Percentiles rank a stretch among this genome's conserved stretches.
These are phyloP conservation scores for Aphelocoma californica DNA, from an alignment of 2,797 vertebrate species.

Conservation along the genomic window DNA sequence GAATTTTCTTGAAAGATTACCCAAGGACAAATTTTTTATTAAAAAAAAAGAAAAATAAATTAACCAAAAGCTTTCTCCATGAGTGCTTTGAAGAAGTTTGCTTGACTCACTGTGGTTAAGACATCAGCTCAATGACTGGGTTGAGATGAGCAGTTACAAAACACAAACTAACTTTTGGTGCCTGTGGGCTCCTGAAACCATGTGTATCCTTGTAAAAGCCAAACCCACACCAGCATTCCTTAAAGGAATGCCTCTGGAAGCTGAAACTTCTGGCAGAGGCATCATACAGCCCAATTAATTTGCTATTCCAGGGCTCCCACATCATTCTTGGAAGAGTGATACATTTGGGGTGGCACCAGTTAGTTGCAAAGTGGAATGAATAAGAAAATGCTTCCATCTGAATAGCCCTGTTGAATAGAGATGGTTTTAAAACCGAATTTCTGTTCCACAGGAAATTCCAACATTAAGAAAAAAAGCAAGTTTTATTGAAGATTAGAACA, in stretches of 20 bases:
- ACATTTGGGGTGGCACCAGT: constrained; percentile 47
- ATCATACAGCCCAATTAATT: constrained; percentile 54
- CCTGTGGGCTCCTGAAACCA: constrained; percentile 63
- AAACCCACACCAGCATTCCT: constrained; percentile 58
- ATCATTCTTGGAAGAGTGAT: constrained; percentile 61
- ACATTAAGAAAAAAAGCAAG: neutral
- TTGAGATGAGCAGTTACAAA: constrained; percentile 62
- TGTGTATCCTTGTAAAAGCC: constrained; percentile 52
- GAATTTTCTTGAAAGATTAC: constrained; percentile 7
- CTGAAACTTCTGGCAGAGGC: constrained; percentile 53
- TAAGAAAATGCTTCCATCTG: constrained; percentile 56
- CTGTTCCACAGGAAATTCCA: constrained; percentile 54
- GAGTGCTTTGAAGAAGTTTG: constrained; percentile 48
- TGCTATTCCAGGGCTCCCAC: constrained; percentile 58
- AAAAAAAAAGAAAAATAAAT: constrained; percentile 9
- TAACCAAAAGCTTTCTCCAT: constrained; percentile 31
- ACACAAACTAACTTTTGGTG: constrained; percentile 56
- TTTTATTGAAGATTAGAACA: constrained; percentile 17
- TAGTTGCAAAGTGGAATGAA: constrained; percentile 56
- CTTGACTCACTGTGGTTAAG: constrained; percentile 48
- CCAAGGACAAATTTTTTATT: neutral
- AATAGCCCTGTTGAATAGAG: constrained; percentile 40
- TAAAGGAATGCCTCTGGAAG: constrained; percentile 67
- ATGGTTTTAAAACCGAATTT: constrained; percentile 20
- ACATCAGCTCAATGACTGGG: constrained; percentile 34